Base-by-base conservation (phyloP, 2,113 vertebrate species). In the Leucopternis melanops region DNA sequence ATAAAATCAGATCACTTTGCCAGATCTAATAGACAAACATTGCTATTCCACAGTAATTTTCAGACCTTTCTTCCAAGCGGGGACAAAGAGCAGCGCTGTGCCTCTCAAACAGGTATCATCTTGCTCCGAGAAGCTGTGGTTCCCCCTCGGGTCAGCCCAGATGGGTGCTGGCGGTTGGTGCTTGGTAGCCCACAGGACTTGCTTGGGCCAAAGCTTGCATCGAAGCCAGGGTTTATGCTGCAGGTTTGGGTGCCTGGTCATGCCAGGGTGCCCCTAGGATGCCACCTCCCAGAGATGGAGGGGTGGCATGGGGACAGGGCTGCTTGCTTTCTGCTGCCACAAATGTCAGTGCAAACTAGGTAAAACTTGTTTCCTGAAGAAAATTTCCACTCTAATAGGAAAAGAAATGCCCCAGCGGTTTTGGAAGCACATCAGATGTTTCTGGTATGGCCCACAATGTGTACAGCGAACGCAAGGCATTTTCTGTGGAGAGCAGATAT, bases 361-460 rank as follows among this genome's bases (percentile, higher is more conserved):
- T 93, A 73, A 70, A 96, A 86, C 79, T 80, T 88, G 75, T 86
- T 95, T 92, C 75, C 50, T 59, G 78, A 80, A 61, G 74, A 93
- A 86, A 90, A 92, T 80, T 85, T 96, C 92, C 88, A 80, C 44
- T 88, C 62, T 52, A 91, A 36, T 49, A 80, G 79, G 79, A 88
- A 88, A 88, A 94, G 6, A 90, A 94, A 80, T 82, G 58, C 26
- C 71, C 44, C 0, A 0, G 63, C 0, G 8, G 49, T 90, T 93
- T 97, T 96, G 96, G 94, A 93, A 96, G 79, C 40, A 94, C 79
- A 86, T 85, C 82, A 94, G 82, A 92, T 94, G 36, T 61, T 93
- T 90, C 79, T 93, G 79, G 88, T 86, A 90, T 55, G 66, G 62
- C 58, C 49, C 54, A 86, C 82, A 93, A 90, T 77, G 70, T 82